Percentiles rank a stretch among this genome's conserved stretches.
Conservation (phyloP, 2,797 vertebrate species). For the Pseudomugil tenellus region DNA sequence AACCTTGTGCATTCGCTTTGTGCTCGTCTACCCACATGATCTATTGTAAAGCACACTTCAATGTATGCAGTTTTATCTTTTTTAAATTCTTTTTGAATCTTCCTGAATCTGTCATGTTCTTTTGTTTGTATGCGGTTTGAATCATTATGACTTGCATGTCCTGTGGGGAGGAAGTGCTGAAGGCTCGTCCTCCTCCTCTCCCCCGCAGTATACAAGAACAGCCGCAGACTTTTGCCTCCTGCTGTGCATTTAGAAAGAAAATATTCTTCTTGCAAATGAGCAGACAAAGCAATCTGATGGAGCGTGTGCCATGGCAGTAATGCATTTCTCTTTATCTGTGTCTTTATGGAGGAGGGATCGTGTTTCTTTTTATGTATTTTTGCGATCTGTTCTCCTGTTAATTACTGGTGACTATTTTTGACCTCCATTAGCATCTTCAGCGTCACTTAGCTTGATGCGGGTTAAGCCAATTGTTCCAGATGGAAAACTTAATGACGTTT, state of each 20-base stretch:
- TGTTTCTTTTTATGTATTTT: conserved; percentile 31
- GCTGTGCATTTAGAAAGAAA: conserved; percentile 40
- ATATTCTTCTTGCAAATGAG: conserved; percentile 33
- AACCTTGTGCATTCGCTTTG: conserved; percentile 1
- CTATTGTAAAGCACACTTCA: not conserved
- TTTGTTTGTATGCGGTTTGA: conserved; percentile 26
- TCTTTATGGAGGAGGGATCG: conserved; percentile 42
- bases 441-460: conserved; percentile 66
- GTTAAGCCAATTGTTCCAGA: conserved; percentile 75
- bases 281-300: conserved; percentile 34
- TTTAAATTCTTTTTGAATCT: not conserved
- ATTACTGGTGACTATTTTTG: conserved; percentile 78
- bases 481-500: conserved; percentile 77
- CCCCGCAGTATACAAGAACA: conserved; percentile 27
- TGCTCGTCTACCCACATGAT: conserved; percentile 7
- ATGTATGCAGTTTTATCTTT: not conserved
- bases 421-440: conserved; percentile 79
- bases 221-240: conserved; percentile 35
- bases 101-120: not conserved
- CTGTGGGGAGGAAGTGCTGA: conserved; percentile 31
- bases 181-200: conserved; percentile 32
- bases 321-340: conserved; percentile 24
- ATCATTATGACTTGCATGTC: conserved; percentile 19
- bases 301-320: conserved; percentile 30
- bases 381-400: conserved; percentile 56